Evolutionary conservation across 2,888 invertebrate genomes (phyloP), one percentile per base, ranked within the genome.

Genomic region (Poecilus cupreus): DNA sequence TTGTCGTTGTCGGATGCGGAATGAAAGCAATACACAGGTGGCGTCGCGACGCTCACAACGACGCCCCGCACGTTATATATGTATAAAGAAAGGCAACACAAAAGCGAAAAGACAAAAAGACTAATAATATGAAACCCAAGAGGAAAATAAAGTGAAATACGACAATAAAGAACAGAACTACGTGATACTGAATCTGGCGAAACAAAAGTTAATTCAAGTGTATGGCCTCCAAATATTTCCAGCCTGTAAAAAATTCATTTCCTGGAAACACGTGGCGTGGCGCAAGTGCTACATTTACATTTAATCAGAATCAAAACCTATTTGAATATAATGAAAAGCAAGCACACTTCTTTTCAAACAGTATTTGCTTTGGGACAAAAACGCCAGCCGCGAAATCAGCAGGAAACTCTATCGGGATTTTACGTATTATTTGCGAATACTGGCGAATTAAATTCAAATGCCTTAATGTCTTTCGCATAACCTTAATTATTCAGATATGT

Each of bases 111-210:
- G 76, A 76, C 76, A 76, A 76, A 76, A 76, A 76, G 76, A 76
- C 76, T 76, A 76, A 76, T 76, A 76, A 76, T 76, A 76, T 76
- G 76, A 76, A 76, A 51, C 76, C 76, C 76, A 37, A 76, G 76
- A 76, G 76, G 32, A 39, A 76, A 76, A 76, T 76, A 76, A 76
- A 76, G 54, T 76, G 76, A 76, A 76, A 76, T 76, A 76, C 76
- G 57, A 76, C 76, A 76, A 76, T 76, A 76, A 76, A 76, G 39
- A 54, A 76, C 54, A 54, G 37, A 54, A 57, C 54, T 76, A 76
- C 76, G 76, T 76, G 76, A 76, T 76, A 76, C 76, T 51, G 57
- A 76, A 76, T 76, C 76, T 75, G 54, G 76, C 32, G 76, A 32
- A 37, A 51, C 54, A 76, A 51, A 76, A 76, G 76, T 72, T 72